phyloP scores from a whole-genome alignment of 1,140 invertebrate species.

The Propsilocerus akamusi region DNA sequence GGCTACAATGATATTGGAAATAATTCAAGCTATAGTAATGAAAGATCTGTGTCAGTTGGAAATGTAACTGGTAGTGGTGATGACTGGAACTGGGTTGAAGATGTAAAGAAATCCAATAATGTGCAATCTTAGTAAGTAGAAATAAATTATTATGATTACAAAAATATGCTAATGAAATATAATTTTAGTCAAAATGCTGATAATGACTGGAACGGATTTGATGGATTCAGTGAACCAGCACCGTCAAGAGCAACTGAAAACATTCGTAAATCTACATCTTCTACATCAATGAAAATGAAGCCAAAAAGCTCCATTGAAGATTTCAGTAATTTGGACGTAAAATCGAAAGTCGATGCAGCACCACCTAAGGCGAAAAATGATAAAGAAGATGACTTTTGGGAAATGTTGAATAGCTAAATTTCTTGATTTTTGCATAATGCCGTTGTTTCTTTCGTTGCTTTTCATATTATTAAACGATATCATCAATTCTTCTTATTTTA shows the following conservation, averaged over 20 bases:
- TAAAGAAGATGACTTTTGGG: conserved; percentile 1
- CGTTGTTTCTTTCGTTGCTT: too few species aligned
- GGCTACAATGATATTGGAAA: conserved; percentile 18
- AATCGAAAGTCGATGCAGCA: not conserved
- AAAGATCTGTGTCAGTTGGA: not conserved
- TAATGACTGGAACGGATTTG: conserved; percentile 8
- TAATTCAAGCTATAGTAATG: conserved; percentile 11
- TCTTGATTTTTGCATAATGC: too few species aligned
- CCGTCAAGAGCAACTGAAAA: too few species aligned
- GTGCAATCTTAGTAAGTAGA: too few species aligned
- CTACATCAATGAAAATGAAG: too few species aligned
- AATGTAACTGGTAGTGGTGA: not conserved
- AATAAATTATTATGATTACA: too few species aligned
- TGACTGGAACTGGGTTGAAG: not conserved
- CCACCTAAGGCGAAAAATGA: not conserved
- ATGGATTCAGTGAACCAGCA: not conserved
- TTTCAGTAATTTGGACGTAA: not conserved
- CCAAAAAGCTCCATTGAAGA: not conserved
- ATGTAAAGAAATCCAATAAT: too few species aligned
- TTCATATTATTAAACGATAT: too few species aligned
- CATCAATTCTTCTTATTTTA: too few species aligned
- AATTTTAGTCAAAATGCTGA: not conserved
- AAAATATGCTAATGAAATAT: not conserved
- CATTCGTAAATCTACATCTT: too few species aligned
- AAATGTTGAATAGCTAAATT: conserved; percentile 4